Conservation (phyloP, 2,888 invertebrate genomes). For the Cyclophora albipunctata region DNA sequence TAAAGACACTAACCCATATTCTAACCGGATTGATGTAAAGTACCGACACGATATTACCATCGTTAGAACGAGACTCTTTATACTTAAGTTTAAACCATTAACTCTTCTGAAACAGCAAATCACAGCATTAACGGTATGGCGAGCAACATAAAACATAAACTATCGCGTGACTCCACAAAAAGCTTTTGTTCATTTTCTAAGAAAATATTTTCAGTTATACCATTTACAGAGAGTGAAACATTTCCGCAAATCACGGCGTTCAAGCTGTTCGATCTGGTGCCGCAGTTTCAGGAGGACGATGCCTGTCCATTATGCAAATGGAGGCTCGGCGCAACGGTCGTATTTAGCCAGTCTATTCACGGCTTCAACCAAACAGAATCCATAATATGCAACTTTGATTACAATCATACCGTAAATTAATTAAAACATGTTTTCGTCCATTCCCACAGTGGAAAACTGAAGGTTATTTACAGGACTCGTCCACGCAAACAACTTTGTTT, state of each 20-base stretch:
- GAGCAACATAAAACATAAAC: constrained; percentile 39
- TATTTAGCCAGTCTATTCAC: constrained; percentile 62
- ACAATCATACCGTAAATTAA: constrained; percentile 27
- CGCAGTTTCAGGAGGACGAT: constrained; percentile 38
- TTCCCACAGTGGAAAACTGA: constrained; percentile 13
- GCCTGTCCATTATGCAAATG: constrained; percentile 64
- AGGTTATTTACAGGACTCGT: constrained; percentile 1
- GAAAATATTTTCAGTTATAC: constrained; percentile 26
- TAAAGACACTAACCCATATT: too few species aligned
- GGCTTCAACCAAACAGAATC: constrained; percentile 32
- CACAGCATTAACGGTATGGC: too few species aligned
- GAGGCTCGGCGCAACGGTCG: constrained; percentile 40
- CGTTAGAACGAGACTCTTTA: too few species aligned
- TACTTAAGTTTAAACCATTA: too few species aligned
- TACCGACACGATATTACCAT: too few species aligned
- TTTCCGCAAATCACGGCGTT: constrained; percentile 35
- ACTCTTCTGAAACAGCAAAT: too few species aligned
- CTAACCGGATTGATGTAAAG: too few species aligned
- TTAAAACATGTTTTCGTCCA: constrained; percentile 26
- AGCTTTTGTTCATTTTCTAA: constrained; percentile 38
- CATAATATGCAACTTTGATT: constrained; percentile 38
- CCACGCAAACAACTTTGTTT: constrained; percentile 6
- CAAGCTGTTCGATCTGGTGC: constrained; percentile 36
- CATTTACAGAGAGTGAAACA: constrained; percentile 41
- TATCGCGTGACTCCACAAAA: constrained; percentile 52